Percentiles rank a stretch among this genome's conserved stretches.
phyloP scores from a whole-genome alignment of 2,888 invertebrate species.

The Parnassius mnemosyne region DNA sequence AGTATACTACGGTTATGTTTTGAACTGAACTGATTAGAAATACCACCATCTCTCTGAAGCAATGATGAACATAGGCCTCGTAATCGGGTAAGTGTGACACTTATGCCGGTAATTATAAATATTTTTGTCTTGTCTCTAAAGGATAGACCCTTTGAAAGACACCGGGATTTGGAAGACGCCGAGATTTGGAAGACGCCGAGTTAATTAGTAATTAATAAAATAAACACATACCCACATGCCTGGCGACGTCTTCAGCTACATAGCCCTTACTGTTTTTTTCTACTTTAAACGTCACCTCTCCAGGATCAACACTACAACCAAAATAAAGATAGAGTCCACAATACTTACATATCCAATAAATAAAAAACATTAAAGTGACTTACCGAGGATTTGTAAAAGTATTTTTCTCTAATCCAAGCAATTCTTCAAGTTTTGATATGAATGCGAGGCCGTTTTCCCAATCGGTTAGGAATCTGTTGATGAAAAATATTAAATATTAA shows the following conservation, averaged over 20 bases:
- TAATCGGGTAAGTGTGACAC: too few relatives aligned
- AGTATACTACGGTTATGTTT: too few relatives aligned
- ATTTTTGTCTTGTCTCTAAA: too few relatives aligned
- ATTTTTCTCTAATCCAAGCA: constrained; percentile 83
- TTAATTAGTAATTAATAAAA: neutral
- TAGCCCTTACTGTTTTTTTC: constrained; percentile 82
- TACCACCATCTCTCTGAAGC: too few relatives aligned
- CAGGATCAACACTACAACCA: constrained; percentile 84
- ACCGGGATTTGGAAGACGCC: too few relatives aligned
- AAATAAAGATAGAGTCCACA: too few relatives aligned
- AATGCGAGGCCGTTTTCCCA: constrained; percentile 89
- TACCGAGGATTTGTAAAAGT: constrained; percentile 84
- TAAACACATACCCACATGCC: constrained; percentile 81
- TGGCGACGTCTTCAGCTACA: constrained; percentile 84
- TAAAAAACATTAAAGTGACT: constrained; percentile 30
- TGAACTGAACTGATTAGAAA: too few relatives aligned
- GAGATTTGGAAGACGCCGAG: too few relatives aligned
- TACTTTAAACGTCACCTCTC: constrained; percentile 89
- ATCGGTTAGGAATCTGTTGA: constrained; percentile 59
- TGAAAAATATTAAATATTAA: too few relatives aligned
- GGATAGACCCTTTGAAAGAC: too few relatives aligned
- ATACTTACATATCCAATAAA: neutral
- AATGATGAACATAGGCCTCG: too few relatives aligned
- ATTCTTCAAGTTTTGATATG: constrained; percentile 84
- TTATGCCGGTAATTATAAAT: too few relatives aligned